Conservation (phyloP, 2,797 vertebrate species). For the Percopsis omiscomaycus region DNA sequence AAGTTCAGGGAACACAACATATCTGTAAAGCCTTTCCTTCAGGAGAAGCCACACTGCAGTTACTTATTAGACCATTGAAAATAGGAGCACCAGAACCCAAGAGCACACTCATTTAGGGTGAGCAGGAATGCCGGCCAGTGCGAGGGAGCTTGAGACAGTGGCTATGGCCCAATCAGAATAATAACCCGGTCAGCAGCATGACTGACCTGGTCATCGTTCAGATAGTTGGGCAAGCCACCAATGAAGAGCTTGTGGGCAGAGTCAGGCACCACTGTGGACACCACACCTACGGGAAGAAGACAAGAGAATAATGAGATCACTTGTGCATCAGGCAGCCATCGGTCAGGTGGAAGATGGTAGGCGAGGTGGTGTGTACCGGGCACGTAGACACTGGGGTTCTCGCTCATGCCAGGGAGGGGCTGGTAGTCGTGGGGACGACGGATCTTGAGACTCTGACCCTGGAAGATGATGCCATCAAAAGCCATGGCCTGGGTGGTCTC, state of each 20-base stretch:
- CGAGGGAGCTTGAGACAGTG: not conserved
- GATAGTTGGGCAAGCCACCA: slow-evolving; percentile 91
- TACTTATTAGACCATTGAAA: not conserved
- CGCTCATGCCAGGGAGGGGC: slow-evolving; percentile 91
- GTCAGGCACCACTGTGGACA: slow-evolving; percentile 93
- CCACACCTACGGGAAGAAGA: slow-evolving; percentile 78
- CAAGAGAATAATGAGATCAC: slow-evolving; percentile 14
- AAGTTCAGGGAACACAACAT: too few relatives aligned
- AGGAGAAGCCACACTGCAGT: not conserved
- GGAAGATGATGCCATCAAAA: slow-evolving; percentile 95
- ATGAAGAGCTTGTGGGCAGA: slow-evolving; percentile 95
- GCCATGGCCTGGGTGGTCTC: slow-evolving; percentile 96
- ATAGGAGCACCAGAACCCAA: not conserved
- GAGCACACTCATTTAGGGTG: too few relatives aligned
- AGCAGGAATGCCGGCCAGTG: not conserved
- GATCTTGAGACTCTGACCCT: slow-evolving; percentile 93
- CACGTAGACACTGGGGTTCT: slow-evolving; percentile 92
- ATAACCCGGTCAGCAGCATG: slow-evolving; percentile 5
- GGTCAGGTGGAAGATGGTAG: slow-evolving; percentile 43
- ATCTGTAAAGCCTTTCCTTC: not conserved
- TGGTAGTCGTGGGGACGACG: slow-evolving; percentile 93
- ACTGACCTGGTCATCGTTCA: slow-evolving; percentile 92
- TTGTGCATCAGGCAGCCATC: slow-evolving; percentile 62
- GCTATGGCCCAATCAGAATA: not conserved
- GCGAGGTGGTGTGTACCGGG: slow-evolving; percentile 78